Base-by-base conservation (phyloP, 53 echinoderm and acorn worm genomes). In the Echinometra lucunter region DNA sequence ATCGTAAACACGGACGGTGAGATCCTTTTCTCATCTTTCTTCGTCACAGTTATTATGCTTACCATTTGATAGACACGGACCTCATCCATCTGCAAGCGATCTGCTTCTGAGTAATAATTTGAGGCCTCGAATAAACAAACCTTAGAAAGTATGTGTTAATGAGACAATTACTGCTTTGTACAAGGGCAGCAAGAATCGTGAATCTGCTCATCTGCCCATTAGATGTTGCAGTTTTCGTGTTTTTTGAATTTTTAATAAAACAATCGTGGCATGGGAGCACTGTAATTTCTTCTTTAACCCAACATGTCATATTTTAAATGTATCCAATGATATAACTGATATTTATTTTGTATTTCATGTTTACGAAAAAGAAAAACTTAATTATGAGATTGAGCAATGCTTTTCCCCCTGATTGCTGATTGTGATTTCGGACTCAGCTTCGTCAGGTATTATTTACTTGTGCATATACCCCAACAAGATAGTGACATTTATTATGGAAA, bases 141-240 rank as follows among this genome's bases (percentile, higher is more conserved):
- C 32, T 9, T 72, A 16, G 72, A 72, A 32, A 72, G 34, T 70
- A 63, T 63, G 63, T 63, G 63, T 63, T 63, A 63, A 63, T 63
- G 70, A 72, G 72, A 72, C 72, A 72, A 72, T 72, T 72, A 72
- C 72, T 72, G 72, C 28, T 72, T 72, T 13, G 28, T 72, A 53
- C 53, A 53, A 1, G 53, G 53, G 53, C 8, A 53, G 53, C n/a
- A n/a, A n/a, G n/a, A n/a, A n/a, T n/a, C n/a, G n/a, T n/a, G n/a
- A n/a, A n/a, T n/a, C n/a, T n/a, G n/a, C n/a, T n/a, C n/a, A n/a
- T n/a, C n/a, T n/a, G n/a, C n/a, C n/a, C n/a, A n/a, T n/a, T n/a
- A n/a, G n/a, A n/a, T n/a, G n/a, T n/a, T n/a, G n/a, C n/a, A n/a
- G n/a, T n/a, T n/a, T n/a, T n/a, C n/a, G n/a, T n/a, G n/a, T n/a